Percentiles rank a stretch among this genome's conserved stretches.
Evolutionary conservation across 2,113 vertebrate species (phyloP).

Genomic region (Trematomus loennbergii): DNA sequence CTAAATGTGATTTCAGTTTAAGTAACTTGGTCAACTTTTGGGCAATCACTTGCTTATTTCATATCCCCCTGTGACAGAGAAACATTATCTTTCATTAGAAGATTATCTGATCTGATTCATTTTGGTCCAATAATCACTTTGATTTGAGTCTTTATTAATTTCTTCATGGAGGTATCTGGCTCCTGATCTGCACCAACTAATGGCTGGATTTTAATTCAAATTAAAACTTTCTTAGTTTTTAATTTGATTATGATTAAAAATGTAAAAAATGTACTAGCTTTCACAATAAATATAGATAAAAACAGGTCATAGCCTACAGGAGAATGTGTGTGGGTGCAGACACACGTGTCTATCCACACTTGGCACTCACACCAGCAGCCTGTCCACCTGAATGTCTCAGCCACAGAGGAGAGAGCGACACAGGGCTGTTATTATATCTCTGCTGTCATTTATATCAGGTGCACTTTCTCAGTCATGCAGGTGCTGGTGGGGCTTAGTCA

Average conservation of each 20-base stretch:
- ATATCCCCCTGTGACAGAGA: background rate
- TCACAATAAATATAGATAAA: background rate
- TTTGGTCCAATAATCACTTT: background rate
- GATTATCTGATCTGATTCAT: background rate
- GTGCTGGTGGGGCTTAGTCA: conserved; percentile 55
- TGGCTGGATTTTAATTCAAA: background rate
- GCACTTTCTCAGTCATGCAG: conserved; percentile 59
- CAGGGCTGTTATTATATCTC: conserved; percentile 56
- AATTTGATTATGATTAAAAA: background rate
- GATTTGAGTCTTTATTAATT: background rate
- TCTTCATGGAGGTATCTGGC: background rate
- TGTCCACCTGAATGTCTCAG: conserved; percentile 45
- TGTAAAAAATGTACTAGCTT: background rate
- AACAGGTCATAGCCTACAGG: background rate
- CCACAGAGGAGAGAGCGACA: conserved; percentile 24
- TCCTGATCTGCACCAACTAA: background rate
- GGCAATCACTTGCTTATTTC: background rate
- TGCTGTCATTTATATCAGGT: conserved; percentile 70
- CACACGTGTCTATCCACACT: conserved; percentile 24
- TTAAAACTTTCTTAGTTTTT: background rate
- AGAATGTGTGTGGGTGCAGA: conserved; percentile 27
- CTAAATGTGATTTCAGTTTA: background rate
- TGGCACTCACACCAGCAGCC: conserved; percentile 30
- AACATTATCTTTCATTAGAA: background rate
- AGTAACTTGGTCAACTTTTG: background rate